A percentile compares a stretch with the other conserved stretches of the same genome.
Conservation (phyloP, 2,113 vertebrate genomes). For the Piliocolobus tephrosceles region DNA sequence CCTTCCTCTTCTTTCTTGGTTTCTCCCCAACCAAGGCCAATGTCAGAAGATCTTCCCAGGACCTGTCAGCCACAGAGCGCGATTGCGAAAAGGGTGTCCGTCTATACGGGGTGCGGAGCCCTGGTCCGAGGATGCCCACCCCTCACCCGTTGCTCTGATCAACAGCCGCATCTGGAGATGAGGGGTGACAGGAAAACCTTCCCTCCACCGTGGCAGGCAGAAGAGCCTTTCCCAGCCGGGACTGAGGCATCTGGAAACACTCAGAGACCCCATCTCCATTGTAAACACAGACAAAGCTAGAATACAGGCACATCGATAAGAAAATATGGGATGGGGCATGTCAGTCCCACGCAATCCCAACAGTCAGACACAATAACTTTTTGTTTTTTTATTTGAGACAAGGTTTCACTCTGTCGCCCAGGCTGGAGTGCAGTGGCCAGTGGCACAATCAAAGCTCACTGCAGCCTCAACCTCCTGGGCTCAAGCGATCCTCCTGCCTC, state of each 20-base stretch:
- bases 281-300: background rate
- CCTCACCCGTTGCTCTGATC: accelerated
- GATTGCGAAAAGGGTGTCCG: accelerated
- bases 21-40: background rate
- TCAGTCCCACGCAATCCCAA: background rate
- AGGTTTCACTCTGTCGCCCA: too few relatives aligned
- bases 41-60: background rate
- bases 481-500: too few relatives aligned
- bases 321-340: accelerated
- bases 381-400: too few relatives aligned
- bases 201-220: too few relatives aligned
- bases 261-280: accelerated
- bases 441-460: too few relatives aligned
- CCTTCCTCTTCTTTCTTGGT: too few relatives aligned
- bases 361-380: background rate
- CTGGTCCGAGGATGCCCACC: background rate
- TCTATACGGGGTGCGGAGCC: accelerated
- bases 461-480: too few relatives aligned
- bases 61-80: accelerated
- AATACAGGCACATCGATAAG: too few relatives aligned
- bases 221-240: background rate
- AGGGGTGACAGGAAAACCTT: background rate
- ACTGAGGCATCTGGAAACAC: background rate
- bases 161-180: background rate
- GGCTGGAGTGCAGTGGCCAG: too few relatives aligned